Evolutionary conservation across 1,140 invertebrate species (phyloP).

Genomic region (Cherax quadricarinatus): DNA sequence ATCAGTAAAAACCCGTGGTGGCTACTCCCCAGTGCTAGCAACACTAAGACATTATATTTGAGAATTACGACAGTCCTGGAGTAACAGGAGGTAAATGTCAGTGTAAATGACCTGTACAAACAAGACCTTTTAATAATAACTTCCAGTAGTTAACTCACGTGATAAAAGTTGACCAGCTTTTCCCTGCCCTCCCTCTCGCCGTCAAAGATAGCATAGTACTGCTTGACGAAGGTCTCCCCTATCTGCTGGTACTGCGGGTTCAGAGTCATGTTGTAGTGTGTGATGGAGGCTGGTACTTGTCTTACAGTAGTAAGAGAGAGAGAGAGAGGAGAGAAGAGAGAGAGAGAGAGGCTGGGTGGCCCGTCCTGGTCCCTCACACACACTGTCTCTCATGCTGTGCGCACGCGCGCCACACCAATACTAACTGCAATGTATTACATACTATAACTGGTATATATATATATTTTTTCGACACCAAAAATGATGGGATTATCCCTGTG

Average conservation of each 20-base stretch:
- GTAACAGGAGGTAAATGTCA: no score
- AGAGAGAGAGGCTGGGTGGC: neutral
- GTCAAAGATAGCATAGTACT: constrained; percentile 94
- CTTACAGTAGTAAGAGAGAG: neutral
- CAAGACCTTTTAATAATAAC: no score
- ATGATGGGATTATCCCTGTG: no score
- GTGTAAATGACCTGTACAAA: no score
- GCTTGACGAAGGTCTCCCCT: constrained; percentile 93
- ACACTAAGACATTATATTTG: no score
- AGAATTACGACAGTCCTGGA: no score
- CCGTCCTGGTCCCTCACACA: neutral
- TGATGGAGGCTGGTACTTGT: constrained; percentile 2
- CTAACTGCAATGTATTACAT: neutral
- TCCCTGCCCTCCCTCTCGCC: constrained; percentile 86
- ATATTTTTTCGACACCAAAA: no score
- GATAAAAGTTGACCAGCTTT: constrained; percentile 92
- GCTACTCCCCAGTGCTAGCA: no score
- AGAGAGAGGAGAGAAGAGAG: neutral
- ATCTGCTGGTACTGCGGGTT: constrained; percentile 94
- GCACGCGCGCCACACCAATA: constrained; percentile 3
- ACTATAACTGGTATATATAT: neutral
- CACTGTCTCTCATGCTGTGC: constrained; percentile 1
- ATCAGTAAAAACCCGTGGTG: no score
- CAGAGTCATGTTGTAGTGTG: constrained; percentile 83
- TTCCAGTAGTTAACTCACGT: constrained; percentile 82